Evolutionary conservation across 2,797 vertebrate species (phyloP).

Genomic region (Haliaeetus vocifer): DNA sequence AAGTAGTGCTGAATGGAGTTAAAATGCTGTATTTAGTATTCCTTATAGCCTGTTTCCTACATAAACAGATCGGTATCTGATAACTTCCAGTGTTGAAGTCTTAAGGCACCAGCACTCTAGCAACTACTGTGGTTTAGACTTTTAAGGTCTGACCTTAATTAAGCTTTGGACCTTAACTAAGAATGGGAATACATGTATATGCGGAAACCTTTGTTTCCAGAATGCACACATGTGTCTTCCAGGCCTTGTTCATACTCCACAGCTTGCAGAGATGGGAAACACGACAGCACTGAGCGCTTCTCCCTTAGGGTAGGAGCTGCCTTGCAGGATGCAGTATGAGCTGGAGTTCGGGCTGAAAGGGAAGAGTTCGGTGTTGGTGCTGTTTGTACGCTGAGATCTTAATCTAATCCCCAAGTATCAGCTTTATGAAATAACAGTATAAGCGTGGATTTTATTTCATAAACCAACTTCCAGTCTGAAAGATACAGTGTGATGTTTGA

Average conservation of each 20-base stretch:
- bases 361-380: background rate
- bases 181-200: background rate
- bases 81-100: background rate
- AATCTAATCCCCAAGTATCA: background rate
- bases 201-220: background rate
- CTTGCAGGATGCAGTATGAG: background rate
- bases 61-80: background rate
- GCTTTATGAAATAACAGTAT: background rate
- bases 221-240: rapidly evolving
- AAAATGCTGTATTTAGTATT: background rate
- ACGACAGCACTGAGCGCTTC: rapidly evolving
- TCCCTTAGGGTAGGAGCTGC: background rate
- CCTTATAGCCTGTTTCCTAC: background rate
- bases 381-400: background rate
- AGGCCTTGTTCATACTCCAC: background rate
- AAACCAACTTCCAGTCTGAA: background rate
- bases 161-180: background rate
- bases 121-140: background rate
- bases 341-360: background rate
- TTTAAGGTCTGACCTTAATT: background rate
- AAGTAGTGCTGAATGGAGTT: background rate
- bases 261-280: no score
- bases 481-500: background rate
- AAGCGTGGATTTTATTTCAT: background rate
- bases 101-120: background rate